Base-by-base conservation (phyloP, 2,888 invertebrate genomes). In the Busseola fusca region DNA sequence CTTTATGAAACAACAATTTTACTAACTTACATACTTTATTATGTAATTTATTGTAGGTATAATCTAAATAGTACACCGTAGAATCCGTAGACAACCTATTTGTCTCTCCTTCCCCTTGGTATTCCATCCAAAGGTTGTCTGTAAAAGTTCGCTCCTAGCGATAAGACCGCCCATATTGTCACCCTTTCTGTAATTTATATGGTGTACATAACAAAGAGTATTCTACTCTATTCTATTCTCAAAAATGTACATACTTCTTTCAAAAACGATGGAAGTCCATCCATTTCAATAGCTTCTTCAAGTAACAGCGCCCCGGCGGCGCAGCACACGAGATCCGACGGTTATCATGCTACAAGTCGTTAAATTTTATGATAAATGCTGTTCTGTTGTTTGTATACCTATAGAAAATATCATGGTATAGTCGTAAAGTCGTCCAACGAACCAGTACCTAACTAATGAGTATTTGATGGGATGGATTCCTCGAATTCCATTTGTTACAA, bases 291-390 rank as follows among this genome's bases (percentile, higher is more conserved):
- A 59, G 48, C 54, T 37, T 45, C 18, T 52, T 50, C 14, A 50
- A 27, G 27, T 54, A 27, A 40, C 30, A 21, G n/a, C 21, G 7
- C 27, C 37, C n/a, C n/a, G n/a, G n/a, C n/a, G 12, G 54, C 50
- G 60, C 68, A 69, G 75, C 40, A 42, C 40, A 48, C n/a, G 27
- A 62, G 52, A 60, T 57, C 56, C 14, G 59, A 71, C 59, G 12
- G 59, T 57, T 77, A 66, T 78, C 50, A 64, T 54, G 69, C 54
- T 67, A 70, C 58, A 57, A 73, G 64, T 65, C 77, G 70, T 83
- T 66, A 82, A 80, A 62, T 21, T 83, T 76, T 80, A 82, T 69
- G 64, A 48, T 18, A 62, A n/a, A n/a, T n/a, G n/a, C n/a, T n/a
- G n/a, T 56, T 16, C 50, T 76, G 79, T 70, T 69, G 64, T 79